Evolutionary conservation across 2,113 vertebrate genomes (phyloP), one percentile per base, ranked within the genome.

Genomic region (Cavia porcellus): DNA sequence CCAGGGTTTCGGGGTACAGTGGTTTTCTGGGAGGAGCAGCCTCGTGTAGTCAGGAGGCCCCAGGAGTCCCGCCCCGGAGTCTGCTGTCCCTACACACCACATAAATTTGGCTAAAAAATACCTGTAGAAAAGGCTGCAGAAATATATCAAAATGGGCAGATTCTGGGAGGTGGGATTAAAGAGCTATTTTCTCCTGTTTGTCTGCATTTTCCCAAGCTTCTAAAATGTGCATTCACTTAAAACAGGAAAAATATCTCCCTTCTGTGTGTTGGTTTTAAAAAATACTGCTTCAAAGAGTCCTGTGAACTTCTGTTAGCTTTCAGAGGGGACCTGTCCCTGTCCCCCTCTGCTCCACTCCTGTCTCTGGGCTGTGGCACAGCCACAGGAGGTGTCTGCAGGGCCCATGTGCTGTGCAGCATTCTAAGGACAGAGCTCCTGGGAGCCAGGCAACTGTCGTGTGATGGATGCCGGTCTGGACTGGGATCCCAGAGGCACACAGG

Each of bases 181-280:
- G 42, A 77, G 32, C 82, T 10, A 6, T 14, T 50, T 47, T 32
- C 45, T 90, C 86, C 68, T 66, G 8, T 57, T 88, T 88, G 64
- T 92, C 83, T 92, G 32, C 74, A 35, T 88, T 81, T 64, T 4
- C 28, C 91, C 64, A 50, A 68, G 70, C 47, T 85, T 92, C 86
- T 82, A 64, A 97, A 92, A 82, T 79, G 50, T 15, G 7, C 70
- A 38, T 95, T 96, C 55, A 55, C 59, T 59, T 55, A 19, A 47
- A 32, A 77, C 64, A 82, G 85, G 82, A 96, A 98, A 96, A 90
- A 96, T 85, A 92, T 35, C 79, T n/a, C 7, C 35, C 70, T 12
- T 95, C 87, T 96, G 0, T 57, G 22, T 84, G 90, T 87, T 59
- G 83, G 52, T 86, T 94, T 12, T 0, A 82, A 84, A 91, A 75